Conservation (phyloP, 2,797 vertebrate genomes). For the Hemibagrus guttatus region DNA sequence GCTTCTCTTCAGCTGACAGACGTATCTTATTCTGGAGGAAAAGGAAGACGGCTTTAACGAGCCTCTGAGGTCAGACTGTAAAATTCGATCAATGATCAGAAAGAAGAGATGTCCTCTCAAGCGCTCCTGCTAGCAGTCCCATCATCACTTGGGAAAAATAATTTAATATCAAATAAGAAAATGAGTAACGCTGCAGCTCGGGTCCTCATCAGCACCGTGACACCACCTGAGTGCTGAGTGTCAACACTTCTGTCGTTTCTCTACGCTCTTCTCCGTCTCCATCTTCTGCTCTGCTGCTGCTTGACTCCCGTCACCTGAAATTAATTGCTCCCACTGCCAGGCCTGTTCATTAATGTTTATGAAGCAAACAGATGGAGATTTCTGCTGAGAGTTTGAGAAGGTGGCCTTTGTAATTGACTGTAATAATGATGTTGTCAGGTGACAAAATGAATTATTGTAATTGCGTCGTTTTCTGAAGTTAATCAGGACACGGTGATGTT, state of each 20-base stretch:
- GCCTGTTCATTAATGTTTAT: slow-evolving; percentile 54
- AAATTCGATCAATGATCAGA: not conserved
- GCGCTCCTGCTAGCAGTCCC: not conserved
- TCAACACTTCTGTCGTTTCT: not conserved
- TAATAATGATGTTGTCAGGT: slow-evolving; percentile 2
- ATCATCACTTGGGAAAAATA: not conserved
- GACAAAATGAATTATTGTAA: not conserved
- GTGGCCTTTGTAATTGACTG: not conserved
- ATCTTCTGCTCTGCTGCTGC: slow-evolving; percentile 33
- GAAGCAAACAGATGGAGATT: slow-evolving; percentile 53
- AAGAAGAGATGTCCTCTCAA: not conserved
- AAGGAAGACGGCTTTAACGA: not conserved
- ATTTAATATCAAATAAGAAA: not conserved
- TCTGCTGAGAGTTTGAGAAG: slow-evolving; percentile 18
- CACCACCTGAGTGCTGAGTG: not conserved
- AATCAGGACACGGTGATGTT: not conserved
- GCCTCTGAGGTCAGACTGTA: not conserved
- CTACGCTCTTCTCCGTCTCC: not conserved
- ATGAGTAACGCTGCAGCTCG: not conserved
- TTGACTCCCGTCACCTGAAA: slow-evolving; percentile 48
- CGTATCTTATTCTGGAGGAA: not conserved
- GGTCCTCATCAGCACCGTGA: not conserved
- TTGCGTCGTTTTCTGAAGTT: not conserved
- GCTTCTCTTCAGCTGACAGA: not conserved
- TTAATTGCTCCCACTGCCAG: slow-evolving; percentile 48